These are phyloP conservation scores for Axea sp. DNA, from an alignment of 2,888 invertebrate species.

Conservation along the genomic window DNA sequence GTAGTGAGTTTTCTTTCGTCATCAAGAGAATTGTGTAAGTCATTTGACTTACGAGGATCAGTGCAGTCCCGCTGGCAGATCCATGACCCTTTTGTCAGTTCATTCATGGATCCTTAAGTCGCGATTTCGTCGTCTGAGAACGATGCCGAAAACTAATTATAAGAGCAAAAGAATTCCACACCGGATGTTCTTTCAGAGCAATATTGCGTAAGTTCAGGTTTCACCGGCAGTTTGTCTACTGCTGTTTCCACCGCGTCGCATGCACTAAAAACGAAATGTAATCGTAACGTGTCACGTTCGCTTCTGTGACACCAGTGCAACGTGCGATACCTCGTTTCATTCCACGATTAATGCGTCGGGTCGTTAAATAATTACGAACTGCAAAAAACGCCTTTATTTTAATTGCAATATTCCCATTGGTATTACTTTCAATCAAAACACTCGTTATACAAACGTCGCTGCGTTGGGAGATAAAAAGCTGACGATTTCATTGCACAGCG, in stretches of 20 bases:
- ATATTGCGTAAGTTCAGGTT: constrained; percentile 59
- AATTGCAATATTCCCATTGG: constrained; percentile 1
- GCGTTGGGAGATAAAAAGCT: too few species aligned
- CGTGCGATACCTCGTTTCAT: too few species aligned
- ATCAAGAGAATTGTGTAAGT: constrained; percentile 48
- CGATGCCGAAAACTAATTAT: constrained; percentile 40
- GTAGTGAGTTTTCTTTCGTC: constrained; percentile 54
- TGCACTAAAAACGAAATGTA: constrained; percentile 18
- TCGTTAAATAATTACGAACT: background rate
- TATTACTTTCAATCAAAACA: background rate
- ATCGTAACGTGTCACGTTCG: constrained; percentile 38
- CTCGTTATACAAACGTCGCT: too few species aligned
- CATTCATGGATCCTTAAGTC: constrained; percentile 14
- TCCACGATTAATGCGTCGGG: background rate
- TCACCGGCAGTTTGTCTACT: constrained; percentile 36
- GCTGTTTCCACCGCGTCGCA: constrained; percentile 15
- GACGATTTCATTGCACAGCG: too few species aligned
- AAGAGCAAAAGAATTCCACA: constrained; percentile 37
- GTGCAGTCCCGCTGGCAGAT: constrained; percentile 37
- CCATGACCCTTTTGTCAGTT: constrained; percentile 28
- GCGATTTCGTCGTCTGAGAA: constrained; percentile 17
- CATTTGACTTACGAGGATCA: constrained; percentile 50
- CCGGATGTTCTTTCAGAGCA: constrained; percentile 58
- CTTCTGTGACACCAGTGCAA: constrained; percentile 1
- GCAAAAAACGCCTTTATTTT: background rate